Evolutionary conservation across 1,140 invertebrate genomes (phyloP), one percentile per base, ranked within the genome.

Genomic region (Drosophila varians): DNA sequence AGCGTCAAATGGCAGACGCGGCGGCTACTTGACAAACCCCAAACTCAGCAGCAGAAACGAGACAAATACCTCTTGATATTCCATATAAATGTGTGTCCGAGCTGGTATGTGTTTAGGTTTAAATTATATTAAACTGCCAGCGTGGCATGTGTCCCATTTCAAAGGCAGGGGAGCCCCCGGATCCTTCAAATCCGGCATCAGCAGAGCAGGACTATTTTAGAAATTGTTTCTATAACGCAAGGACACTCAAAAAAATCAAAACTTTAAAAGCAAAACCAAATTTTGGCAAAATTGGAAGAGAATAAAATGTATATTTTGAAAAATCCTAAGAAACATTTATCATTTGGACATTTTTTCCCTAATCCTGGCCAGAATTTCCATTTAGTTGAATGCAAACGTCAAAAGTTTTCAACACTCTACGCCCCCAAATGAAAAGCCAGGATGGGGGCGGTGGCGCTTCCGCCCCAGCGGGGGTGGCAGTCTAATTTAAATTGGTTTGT

Each of bases 401-500:
- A 84, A 84, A 84, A 86, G 71, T 73, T 79, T 66, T 84, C 76
- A 79, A 73, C 76, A 79, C 80, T 84, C 71, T 79, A 52, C 42
- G 31, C 49, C 38, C 38, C 55, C 46, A 26, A 62, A 57, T 57
- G 43, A 46, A 14, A 38, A 51, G 23, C 23, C 49, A n/a, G 8
- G 7, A 11, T 3, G 16, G 14, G 21, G 66, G 4, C 52, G 43
- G 4, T 60, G 43, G 54, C 46, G 34, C 47, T 14, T 9, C 16
- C 18, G 2, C 2, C 42, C 49, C 42, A 48, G 43, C 26, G 16
- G 45, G 45, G 57, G 36, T 2, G 28, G 49, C 40, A 60, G 77
- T 86, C 82, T 87, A 86, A 87, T 88, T 87, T 82, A 87, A 87
- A 87, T 87, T 87, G 82, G 83, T 87, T 86, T 87, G 82, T 87